Conservation (phyloP, 2,113 vertebrate genomes). For the Oryzias javanicus region DNA sequence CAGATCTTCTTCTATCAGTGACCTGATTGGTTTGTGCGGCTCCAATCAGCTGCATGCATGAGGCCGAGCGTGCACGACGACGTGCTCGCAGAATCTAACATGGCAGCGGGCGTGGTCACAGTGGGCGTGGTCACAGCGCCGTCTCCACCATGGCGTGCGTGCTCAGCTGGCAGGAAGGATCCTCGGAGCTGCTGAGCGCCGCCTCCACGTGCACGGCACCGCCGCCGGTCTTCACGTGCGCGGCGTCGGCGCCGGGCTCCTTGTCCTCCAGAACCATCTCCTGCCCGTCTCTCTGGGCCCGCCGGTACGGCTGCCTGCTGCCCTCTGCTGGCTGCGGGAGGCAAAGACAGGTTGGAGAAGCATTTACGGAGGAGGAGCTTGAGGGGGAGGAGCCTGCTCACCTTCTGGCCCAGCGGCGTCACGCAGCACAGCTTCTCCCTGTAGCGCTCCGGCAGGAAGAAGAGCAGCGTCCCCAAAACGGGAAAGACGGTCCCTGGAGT, state of each 20-base stretch:
- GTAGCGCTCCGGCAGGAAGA: conserved; percentile 83
- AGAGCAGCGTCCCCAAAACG: conserved; percentile 80
- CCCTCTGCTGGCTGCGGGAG: conserved; percentile 60
- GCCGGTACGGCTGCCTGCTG: conserved; percentile 30
- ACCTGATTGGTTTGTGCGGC: no score
- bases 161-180: conserved; percentile 25
- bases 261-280: conserved; percentile 45
- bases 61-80: no score
- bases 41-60: no score
- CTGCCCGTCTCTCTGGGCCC: conserved; percentile 66
- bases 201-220: conserved; percentile 6
- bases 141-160: conserved; percentile 79
- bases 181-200: conserved; percentile 2
- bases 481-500: conserved; percentile 88
- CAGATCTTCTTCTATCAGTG: no score
- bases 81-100: no score
- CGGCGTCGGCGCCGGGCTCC: conserved; percentile 39
- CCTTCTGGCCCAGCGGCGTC: conserved; percentile 69
- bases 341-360: neutral
- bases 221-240: no score
- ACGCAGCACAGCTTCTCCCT: conserved; percentile 79
- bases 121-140: conserved; percentile 69
- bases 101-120: conserved; percentile 51
- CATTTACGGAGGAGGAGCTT: neutral
- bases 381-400: conserved; percentile 2